phyloP scores from a whole-genome alignment of 2,113 vertebrate genomes.

The Calidris pygmaea region DNA sequence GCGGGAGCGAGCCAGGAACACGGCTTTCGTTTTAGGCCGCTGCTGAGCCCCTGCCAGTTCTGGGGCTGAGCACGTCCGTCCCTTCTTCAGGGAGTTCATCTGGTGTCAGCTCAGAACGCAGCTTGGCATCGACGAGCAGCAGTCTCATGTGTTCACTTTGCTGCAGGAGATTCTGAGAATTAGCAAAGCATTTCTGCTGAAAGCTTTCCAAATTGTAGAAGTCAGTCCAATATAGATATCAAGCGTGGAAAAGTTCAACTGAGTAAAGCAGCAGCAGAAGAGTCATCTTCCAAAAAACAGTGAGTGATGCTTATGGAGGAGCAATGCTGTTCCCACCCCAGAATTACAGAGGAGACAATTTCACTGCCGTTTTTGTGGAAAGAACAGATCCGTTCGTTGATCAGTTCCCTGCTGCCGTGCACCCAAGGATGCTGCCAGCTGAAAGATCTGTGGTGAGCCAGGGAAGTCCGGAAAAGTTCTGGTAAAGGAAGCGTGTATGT shows the following conservation, averaged over 20 bases:
- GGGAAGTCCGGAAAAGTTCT: neutral
- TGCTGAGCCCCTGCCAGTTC: neutral
- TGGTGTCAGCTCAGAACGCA: accelerated
- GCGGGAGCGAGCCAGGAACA: neutral
- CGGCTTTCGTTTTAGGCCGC: neutral
- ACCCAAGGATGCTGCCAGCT: neutral
- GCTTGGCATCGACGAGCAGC: accelerated
- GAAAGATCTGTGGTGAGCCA: neutral
- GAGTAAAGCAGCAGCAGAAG: neutral
- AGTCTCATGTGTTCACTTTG: neutral
- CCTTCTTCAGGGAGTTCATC: neutral
- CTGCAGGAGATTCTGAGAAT: neutral
- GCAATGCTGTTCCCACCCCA: neutral
- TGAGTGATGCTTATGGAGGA: accelerated
- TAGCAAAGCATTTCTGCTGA: neutral
- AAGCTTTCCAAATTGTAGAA: neutral
- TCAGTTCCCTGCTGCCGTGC: neutral
- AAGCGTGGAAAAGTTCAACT: neutral
- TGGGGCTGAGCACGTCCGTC: neutral
- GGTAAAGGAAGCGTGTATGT: neutral
- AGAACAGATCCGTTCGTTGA: neutral
- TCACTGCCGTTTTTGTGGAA: neutral
- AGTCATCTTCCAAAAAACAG: neutral
- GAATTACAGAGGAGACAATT: neutral
- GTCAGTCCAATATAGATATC: neutral